phyloP scores from a whole-genome alignment of 2,113 vertebrate genomes.

The Petrocephalus microphthalmus region DNA sequence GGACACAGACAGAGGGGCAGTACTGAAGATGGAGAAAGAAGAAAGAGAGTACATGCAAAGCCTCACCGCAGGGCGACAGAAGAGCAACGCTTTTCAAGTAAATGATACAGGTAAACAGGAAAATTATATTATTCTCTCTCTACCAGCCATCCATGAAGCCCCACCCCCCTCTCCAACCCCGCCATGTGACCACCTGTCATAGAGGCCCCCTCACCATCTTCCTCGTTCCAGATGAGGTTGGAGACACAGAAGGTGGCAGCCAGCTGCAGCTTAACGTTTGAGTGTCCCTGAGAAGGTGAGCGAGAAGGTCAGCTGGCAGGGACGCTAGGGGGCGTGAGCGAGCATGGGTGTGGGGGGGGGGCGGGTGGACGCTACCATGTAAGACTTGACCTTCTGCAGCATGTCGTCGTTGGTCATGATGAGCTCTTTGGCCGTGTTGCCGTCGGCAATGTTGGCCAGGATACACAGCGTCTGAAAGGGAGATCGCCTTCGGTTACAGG shows the following conservation, averaged over 20 bases:
- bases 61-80: not conserved
- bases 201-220: constrained; percentile 77
- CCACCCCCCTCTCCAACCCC: not conserved
- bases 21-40: not conserved
- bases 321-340: no score
- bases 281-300: constrained; percentile 73
- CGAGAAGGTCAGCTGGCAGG: not conserved
- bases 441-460: constrained; percentile 92
- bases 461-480: constrained; percentile 86
- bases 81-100: not conserved
- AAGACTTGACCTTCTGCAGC: constrained; percentile 97
- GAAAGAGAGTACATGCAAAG: not conserved
- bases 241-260: constrained; percentile 95
- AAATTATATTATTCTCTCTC: not conserved
- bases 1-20: constrained; percentile 27
- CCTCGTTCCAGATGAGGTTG: constrained; percentile 97
- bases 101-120: not conserved
- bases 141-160: not conserved
- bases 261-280: constrained; percentile 92
- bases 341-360: not conserved
- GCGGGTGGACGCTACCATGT: constrained; percentile 69
- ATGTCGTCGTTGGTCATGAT: constrained; percentile 98
- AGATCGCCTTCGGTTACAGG: not conserved
- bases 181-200: constrained; percentile 2
- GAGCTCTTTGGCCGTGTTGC: constrained; percentile 90